Evolutionary conservation across 2,888 invertebrate genomes (phyloP).

Genomic region (Acleris laterana): DNA sequence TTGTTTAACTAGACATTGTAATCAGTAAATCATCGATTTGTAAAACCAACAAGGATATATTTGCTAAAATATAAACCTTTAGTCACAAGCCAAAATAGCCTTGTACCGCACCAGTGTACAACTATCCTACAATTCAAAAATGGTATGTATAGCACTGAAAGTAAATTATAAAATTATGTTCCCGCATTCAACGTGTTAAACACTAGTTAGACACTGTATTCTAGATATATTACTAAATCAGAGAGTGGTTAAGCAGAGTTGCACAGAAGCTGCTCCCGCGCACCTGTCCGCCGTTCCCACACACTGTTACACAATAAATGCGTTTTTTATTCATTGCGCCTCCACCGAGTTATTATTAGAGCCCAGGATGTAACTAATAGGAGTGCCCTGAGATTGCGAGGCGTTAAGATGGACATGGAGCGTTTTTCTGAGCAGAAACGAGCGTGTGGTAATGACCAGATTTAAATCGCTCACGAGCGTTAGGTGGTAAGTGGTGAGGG

Average conservation of each 20-base stretch:
- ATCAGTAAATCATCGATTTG: too few species aligned
- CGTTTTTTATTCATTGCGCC: conserved; percentile 67
- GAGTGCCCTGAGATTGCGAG: conserved; percentile 36
- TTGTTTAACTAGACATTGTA: too few species aligned
- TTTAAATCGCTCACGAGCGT: not conserved
- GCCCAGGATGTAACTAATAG: conserved; percentile 62
- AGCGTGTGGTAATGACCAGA: conserved; percentile 11
- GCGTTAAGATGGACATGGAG: conserved; percentile 23
- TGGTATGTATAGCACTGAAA: too few species aligned
- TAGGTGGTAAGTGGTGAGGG: not conserved
- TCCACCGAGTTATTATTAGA: conserved; percentile 55
- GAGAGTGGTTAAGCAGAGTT: conserved; percentile 15
- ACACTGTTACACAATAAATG: conserved; percentile 71
- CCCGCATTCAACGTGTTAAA: too few species aligned
- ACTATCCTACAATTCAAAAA: too few species aligned
- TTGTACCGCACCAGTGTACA: too few species aligned
- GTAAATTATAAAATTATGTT: too few species aligned
- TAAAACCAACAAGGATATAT: too few species aligned
- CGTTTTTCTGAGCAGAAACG: conserved; percentile 24
- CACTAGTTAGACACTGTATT: too few species aligned
- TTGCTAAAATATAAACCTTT: too few species aligned
- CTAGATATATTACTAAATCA: conserved; percentile 20
- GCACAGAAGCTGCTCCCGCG: conserved; percentile 40
- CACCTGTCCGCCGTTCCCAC: conserved; percentile 76
- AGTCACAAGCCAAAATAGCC: too few species aligned